Percentiles rank a stretch among this genome's conserved stretches.
Evolutionary conservation across 2,113 vertebrate genomes (phyloP).

Genomic region (Sus scrofa): DNA sequence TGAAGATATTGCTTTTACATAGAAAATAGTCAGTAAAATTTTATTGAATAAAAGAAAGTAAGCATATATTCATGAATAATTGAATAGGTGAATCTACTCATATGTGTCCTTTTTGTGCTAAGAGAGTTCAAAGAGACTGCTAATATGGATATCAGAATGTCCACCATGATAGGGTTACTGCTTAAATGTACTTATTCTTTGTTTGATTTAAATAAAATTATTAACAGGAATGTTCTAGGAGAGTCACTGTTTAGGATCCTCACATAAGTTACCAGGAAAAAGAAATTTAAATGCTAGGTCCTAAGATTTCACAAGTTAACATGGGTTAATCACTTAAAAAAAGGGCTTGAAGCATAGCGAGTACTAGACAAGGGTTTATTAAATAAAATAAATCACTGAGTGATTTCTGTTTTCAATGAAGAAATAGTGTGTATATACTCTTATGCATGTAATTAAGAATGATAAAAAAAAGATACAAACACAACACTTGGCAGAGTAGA

Average conservation of each 20-base stretch:
- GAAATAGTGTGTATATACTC: background rate
- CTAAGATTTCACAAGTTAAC: background rate
- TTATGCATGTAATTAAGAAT: background rate
- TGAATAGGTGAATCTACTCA: background rate
- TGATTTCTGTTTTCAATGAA: background rate
- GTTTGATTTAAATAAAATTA: constrained; percentile 10
- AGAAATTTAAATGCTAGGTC: background rate
- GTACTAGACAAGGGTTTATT: background rate
- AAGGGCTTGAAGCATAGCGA: background rate
- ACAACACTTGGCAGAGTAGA: background rate
- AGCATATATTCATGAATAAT: background rate
- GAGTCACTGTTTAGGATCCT: background rate
- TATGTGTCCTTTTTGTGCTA: background rate
- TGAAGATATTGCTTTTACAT: background rate
- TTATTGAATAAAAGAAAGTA: background rate
- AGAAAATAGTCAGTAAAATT: background rate
- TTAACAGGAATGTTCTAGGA: background rate
- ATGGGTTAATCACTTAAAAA: background rate
- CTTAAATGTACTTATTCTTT: background rate
- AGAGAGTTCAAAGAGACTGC: background rate
- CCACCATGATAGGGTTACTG: background rate
- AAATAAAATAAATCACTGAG: background rate
- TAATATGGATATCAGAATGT: background rate
- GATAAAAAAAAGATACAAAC: background rate
- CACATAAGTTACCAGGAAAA: background rate